Base-by-base conservation (phyloP, 1,140 invertebrate species). In the Drosophila obscura region DNA sequence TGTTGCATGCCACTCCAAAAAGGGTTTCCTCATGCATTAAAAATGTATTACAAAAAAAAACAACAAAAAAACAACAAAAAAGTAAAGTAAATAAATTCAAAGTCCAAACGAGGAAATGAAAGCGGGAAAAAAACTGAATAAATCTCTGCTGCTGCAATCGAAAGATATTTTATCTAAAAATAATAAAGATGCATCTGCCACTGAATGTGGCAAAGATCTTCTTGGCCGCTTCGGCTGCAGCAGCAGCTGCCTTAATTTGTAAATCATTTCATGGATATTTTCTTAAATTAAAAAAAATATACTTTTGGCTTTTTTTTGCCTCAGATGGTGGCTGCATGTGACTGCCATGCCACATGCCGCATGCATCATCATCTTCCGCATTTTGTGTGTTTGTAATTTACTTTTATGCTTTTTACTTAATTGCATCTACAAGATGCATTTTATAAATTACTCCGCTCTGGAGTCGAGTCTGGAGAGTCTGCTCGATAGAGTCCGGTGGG, bases 321-420 rank as follows among this genome's bases (percentile, higher is more conserved):
- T 41, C 13, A 31, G 28, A 8, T 31, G 26, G 26, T 28, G 15
- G 19, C 19, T 19, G 19, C 19, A 19, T 19, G 43, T 8, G 26
- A 26, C 26, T 59, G 61, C 58, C n/a, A 11, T 35, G 31, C 31
- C 31, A 31, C 8, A 31, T 35, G 31, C 31, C 4, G 9, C 9
- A 39, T 39, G 35, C 35, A 39, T 39, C 35, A 39, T 39, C 77
- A 75, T 87, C 82, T 87, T 87, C 83, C 79, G 82, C 82, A 87
- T 87, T 87, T 76, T 51, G 41, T 56, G 15, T 15, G 15, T 71
- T 73, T 84, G 87, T 87, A 87, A 88, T 88, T 87, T 87, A 87
- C 82, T 85, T 85, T 85, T 78, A 85, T 81, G 82, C 83, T 82
- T 85, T 85, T 85, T 85, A 87, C 82, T 85, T 85, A 85, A 85